Conservation (phyloP, 2,888 invertebrate species). For the Serrognathus titanus region DNA sequence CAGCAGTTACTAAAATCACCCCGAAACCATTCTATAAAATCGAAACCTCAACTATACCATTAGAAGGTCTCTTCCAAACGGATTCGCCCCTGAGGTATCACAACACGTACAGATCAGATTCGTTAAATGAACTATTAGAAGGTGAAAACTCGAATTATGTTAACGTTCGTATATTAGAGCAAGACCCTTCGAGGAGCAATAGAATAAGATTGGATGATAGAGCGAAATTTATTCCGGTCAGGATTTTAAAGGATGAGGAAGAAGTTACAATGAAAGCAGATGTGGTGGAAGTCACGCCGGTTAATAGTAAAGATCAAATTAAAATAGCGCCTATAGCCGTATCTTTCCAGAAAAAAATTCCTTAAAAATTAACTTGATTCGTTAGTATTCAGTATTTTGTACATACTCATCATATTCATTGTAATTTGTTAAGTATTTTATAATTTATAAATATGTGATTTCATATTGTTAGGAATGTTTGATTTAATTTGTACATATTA, state of each 20-base stretch:
- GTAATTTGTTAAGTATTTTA: slow-evolving; percentile 10
- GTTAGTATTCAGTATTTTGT: slow-evolving; percentile 17
- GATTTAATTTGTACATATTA: slow-evolving; percentile 14
- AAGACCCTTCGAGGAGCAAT: slow-evolving; percentile 24
- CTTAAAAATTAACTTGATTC: slow-evolving; percentile 7
- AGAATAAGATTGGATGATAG: slow-evolving; percentile 17
- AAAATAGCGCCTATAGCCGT: slow-evolving; percentile 44
- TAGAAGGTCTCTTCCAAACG: slow-evolving; percentile 65
- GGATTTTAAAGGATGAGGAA: slow-evolving; percentile 35
- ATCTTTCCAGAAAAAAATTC: slow-evolving; percentile 22
- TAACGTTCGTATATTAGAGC: slow-evolving; percentile 41
- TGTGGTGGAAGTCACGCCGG: slow-evolving; percentile 45
- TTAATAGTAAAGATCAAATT: slow-evolving; percentile 35
- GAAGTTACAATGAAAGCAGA: slow-evolving; percentile 41
- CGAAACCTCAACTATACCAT: slow-evolving; percentile 64
- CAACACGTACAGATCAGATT: slow-evolving; percentile 11
- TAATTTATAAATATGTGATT: slow-evolving; percentile 15
- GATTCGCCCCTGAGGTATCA: slow-evolving; percentile 43
- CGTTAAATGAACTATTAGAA: slow-evolving; percentile 43
- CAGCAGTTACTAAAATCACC: slow-evolving; percentile 43
- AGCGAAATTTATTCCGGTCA: slow-evolving; percentile 33
- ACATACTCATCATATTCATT: slow-evolving; percentile 12
- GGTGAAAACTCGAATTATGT: slow-evolving; percentile 43
- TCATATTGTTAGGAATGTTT: slow-evolving; percentile 5
- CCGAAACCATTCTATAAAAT: slow-evolving; percentile 40